Percentiles rank a stretch among this genome's conserved stretches.
phyloP scores from a whole-genome alignment of 2,113 vertebrate species.

The Zootoca vivipara region DNA sequence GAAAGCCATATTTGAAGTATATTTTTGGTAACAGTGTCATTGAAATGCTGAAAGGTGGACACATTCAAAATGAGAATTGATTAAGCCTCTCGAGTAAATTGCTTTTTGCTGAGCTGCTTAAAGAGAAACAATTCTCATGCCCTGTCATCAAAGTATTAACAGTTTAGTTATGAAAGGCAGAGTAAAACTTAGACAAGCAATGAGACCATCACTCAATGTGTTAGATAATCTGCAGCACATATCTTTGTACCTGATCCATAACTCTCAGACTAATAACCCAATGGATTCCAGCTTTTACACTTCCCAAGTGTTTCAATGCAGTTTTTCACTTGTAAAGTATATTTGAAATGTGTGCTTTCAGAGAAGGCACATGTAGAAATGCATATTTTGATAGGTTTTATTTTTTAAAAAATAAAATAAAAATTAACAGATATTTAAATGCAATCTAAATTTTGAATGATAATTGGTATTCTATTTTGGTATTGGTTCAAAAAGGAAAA shows the following conservation, averaged over 20 bases:
- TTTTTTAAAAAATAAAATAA: background rate
- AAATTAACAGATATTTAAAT: background rate
- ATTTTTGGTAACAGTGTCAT: background rate
- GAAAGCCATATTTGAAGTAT: background rate
- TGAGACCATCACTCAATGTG: background rate
- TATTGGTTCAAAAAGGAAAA: too few species aligned
- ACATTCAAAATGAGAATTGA: background rate
- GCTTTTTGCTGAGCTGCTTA: background rate
- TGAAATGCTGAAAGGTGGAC: background rate
- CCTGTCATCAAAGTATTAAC: background rate
- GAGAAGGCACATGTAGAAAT: background rate
- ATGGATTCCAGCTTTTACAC: background rate
- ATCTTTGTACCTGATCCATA: background rate
- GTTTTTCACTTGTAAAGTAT: background rate
- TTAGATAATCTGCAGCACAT: background rate
- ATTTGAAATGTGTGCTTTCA: background rate
- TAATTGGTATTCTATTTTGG: too few species aligned
- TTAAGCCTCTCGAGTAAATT: background rate
- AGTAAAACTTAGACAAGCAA: background rate
- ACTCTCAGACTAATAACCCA: too few species aligned
- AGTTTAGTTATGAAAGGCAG: background rate
- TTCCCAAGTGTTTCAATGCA: background rate
- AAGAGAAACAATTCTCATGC: background rate
- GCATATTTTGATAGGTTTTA: background rate
- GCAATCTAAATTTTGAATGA: background rate